These are phyloP conservation scores for Asobara japonica DNA, from an alignment of 1,140 invertebrate species.

Conservation along the genomic window DNA sequence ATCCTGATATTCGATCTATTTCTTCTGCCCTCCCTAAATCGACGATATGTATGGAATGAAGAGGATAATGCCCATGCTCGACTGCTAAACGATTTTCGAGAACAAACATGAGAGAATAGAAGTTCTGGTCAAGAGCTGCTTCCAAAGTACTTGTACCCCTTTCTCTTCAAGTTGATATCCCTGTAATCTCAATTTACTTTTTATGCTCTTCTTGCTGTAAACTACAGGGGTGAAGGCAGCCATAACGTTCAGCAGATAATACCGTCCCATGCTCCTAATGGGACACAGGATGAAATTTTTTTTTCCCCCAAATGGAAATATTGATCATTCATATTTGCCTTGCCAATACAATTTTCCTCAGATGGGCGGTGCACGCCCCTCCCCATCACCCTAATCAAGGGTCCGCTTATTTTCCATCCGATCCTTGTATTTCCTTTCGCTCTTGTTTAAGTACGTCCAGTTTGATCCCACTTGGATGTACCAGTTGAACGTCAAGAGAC, in stretches of 20 bases:
- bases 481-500: not conserved
- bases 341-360: no score
- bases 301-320: not conserved
- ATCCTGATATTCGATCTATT: slow-evolving; percentile 43
- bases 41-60: not conserved
- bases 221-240: no score
- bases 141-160: not conserved
- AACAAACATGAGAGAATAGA: not conserved
- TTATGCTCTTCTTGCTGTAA: no score
- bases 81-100: slow-evolving; percentile 39
- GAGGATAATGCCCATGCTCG: slow-evolving; percentile 6
- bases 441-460: not conserved
- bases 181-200: not conserved
- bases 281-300: slow-evolving; percentile 6
- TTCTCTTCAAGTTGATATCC: not conserved
- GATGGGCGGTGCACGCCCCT: no score
- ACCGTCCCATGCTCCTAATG: no score
- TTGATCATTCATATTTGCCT: no score
- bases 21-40: slow-evolving; percentile 20
- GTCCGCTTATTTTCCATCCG: no score
- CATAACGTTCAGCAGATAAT: no score
- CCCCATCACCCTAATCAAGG: no score
- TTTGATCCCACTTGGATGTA: slow-evolving; percentile 4
- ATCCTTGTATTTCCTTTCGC: not conserved
- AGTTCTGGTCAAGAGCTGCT: not conserved